Percentiles rank a stretch among this genome's conserved stretches.
Conservation (phyloP, 2,113 vertebrate species). For the Morone saxatilis region DNA sequence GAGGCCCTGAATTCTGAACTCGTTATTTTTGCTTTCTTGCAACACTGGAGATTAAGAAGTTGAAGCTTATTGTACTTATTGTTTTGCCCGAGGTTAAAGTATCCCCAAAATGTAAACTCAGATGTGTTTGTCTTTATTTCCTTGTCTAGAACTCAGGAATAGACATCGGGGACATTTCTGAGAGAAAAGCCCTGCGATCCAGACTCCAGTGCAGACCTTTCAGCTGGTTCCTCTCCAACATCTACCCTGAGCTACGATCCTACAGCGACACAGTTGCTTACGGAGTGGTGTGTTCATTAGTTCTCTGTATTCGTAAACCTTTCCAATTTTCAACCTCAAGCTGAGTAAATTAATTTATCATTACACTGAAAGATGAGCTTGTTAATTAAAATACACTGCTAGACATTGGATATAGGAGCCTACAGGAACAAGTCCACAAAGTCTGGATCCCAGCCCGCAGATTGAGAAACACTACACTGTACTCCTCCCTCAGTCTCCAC, state of each 20-base stretch:
- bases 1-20: not conserved
- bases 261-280: conserved; percentile 93
- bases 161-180: conserved; percentile 93
- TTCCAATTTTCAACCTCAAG: not conserved
- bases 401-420: not conserved
- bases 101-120: not conserved
- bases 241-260: conserved; percentile 95
- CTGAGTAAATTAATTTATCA: not conserved
- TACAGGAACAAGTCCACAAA: not conserved
- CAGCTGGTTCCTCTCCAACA: conserved; percentile 96
- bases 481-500: not conserved
- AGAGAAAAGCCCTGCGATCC: conserved; percentile 90
- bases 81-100: not conserved
- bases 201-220: conserved; percentile 93
- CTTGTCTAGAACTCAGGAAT: conserved; percentile 91
- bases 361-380: not conserved
- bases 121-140: not conserved
- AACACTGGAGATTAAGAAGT: not conserved
- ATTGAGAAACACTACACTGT: not conserved
- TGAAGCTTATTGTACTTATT: not conserved
- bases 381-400: not conserved
- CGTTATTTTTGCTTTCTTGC: conserved; percentile 8
- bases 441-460: not conserved
- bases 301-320: not conserved
- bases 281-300: conserved; percentile 88